phyloP scores from a whole-genome alignment of 2,888 invertebrate genomes.

The Venusia cambrica region DNA sequence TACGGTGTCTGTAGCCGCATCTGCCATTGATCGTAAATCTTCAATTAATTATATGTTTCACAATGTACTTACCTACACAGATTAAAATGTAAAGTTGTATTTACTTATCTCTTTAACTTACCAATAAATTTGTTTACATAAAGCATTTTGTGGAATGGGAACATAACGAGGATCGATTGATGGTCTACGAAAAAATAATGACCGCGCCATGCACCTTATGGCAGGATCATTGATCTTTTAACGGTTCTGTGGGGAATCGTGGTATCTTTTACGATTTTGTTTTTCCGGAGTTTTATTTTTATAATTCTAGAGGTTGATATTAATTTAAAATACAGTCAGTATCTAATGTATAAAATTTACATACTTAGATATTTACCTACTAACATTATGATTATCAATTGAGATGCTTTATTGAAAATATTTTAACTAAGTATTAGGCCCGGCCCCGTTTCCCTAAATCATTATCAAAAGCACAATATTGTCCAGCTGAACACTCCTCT shows the following conservation, averaged over 20 bases:
- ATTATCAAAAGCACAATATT: too few relatives aligned
- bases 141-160: too few relatives aligned
- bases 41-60: conserved; percentile 27
- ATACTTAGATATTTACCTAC: too few relatives aligned
- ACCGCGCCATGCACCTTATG: conserved; percentile 27
- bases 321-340: too few relatives aligned
- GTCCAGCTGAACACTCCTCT: too few relatives aligned
- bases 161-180: conserved; percentile 45
- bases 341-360: too few relatives aligned
- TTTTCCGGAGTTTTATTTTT: conserved; percentile 22
- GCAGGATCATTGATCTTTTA: conserved; percentile 37
- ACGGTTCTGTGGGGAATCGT: conserved; percentile 29
- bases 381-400: too few relatives aligned
- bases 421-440: too few relatives aligned
- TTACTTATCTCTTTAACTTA: conserved; percentile 44
- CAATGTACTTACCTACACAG: conserved; percentile 36
- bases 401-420: too few relatives aligned
- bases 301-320: too few relatives aligned
- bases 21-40: conserved; percentile 29
- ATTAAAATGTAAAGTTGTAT: conserved; percentile 30
- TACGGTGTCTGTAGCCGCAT: conserved; percentile 6
- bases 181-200: conserved; percentile 42
- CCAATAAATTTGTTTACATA: conserved; percentile 38
- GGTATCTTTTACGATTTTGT: conserved; percentile 21
- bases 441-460: too few relatives aligned